phyloP scores from a whole-genome alignment of 2,888 invertebrate species.

The Creontiades dilutus region DNA sequence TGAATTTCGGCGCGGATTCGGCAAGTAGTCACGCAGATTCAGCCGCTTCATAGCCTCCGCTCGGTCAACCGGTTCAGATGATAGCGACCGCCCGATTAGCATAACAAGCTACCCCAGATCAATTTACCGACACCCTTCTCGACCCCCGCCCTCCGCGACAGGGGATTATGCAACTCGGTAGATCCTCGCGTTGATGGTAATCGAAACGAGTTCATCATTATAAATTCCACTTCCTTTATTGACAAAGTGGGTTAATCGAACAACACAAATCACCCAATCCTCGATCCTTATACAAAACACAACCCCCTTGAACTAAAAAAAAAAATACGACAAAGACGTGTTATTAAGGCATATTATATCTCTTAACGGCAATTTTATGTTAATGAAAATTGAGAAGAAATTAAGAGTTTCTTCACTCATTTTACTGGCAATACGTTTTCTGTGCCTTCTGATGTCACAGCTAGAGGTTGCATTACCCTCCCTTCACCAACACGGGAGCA shows the following conservation, averaged over 20 bases:
- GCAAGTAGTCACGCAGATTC: neutral
- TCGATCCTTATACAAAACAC: no score
- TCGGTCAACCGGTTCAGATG: constrained; percentile 44
- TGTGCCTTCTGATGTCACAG: no score
- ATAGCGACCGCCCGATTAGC: constrained; percentile 16
- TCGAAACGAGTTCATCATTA: neutral
- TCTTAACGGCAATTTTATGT: no score
- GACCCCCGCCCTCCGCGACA: neutral
- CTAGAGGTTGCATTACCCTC: no score
- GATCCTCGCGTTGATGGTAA: neutral
- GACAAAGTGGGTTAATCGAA: neutral
- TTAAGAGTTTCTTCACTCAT: no score
- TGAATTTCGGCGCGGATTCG: neutral
- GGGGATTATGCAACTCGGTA: neutral
- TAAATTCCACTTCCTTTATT: neutral
- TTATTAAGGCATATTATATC: no score
- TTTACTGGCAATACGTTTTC: no score
- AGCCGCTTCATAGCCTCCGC: neutral
- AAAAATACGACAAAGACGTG: no score
- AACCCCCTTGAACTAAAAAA: no score
- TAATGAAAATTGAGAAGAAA: no score
- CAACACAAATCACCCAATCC: no score
- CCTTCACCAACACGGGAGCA: no score
- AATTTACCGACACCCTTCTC: constrained; percentile 10
- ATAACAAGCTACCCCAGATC: constrained; percentile 52